Base-by-base conservation (phyloP, 1,140 invertebrate species). In the Nasonia longicornis region DNA sequence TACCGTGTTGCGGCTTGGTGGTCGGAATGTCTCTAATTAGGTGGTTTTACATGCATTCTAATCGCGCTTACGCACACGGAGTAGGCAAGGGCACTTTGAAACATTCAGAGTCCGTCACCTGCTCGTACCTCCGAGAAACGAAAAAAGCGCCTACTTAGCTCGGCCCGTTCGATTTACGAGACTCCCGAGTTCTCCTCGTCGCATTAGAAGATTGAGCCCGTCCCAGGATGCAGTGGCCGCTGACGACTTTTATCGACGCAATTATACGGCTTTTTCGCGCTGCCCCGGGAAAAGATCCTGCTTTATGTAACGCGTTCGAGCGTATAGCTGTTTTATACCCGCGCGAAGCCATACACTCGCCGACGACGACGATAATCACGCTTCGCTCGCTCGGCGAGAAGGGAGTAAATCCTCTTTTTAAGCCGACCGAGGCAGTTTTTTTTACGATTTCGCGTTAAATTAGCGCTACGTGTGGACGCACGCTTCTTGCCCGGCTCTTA, bases 391-490 rank as follows among this genome's bases (percentile, higher is more conserved):
- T 35, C 31, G 2, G 2, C 48, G 48, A 14, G 1, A 14, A 20
- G n/a, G 52, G 67, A 71, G 77, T 79, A 58, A 73, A 73, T 72
- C 35, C 70, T 73, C 77, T 73, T 73, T 80, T 80, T 77, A 75
- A 66, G 58, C 42, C 29, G 20, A 67, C 69, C 3, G 69, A 52
- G 16, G 38, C 67, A 16, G 42, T 26, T 64, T 20, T 52, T 82
- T 79, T 78, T 76, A 31, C 35, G 42, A 77, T 75, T 72, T 81
- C 73, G 64, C 73, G 58, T 77, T 72, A 81, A 74, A 69, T 80
- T 69, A 64, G 72, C 72, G 58, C 52, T 67, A 11, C 64, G 20
- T 16, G 16, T 20, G 31, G 3, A 35, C 66, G 26, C 11, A 26
- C n/a, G 38, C 38, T 42, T 35, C 31, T 35, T 35, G 31, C 8